Conservation (phyloP, 2,113 vertebrate genomes). For the Rallus limicola region DNA sequence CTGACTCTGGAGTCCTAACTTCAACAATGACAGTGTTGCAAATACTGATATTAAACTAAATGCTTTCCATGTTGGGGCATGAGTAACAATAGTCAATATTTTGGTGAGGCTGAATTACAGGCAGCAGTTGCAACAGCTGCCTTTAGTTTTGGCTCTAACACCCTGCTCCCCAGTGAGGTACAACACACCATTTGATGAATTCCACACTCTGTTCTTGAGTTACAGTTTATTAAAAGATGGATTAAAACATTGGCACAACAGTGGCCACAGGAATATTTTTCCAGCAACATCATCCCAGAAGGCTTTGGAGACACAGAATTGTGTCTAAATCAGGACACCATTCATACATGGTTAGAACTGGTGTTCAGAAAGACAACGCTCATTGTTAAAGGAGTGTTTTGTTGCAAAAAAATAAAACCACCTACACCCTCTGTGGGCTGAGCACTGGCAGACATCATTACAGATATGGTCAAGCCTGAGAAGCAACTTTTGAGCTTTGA, state of each 20-base stretch:
- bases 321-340: constrained; percentile 56
- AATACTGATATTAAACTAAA: constrained; percentile 56
- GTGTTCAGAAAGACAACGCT: constrained; percentile 40
- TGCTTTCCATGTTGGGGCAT: constrained; percentile 60
- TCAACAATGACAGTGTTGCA: constrained; percentile 41
- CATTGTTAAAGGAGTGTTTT: neutral
- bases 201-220: constrained; percentile 70
- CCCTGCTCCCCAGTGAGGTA: constrained; percentile 62
- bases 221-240: constrained; percentile 77
- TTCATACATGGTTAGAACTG: constrained; percentile 16
- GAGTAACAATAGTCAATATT: constrained; percentile 71
- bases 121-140: constrained; percentile 71
- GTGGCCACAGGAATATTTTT: constrained; percentile 67
- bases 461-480: neutral
- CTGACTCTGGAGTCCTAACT: constrained; percentile 18
- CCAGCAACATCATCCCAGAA: constrained; percentile 66
- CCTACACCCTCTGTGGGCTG: neutral
- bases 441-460: neutral
- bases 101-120: constrained; percentile 60
- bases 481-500: neutral
- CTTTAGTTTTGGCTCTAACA: constrained; percentile 59
- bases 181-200: constrained; percentile 64
- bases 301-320: constrained; percentile 8
- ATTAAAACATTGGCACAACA: constrained; percentile 75
- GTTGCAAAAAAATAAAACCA: neutral